Conservation (phyloP, 2,113 vertebrate genomes). For the Rattus rattus region DNA sequence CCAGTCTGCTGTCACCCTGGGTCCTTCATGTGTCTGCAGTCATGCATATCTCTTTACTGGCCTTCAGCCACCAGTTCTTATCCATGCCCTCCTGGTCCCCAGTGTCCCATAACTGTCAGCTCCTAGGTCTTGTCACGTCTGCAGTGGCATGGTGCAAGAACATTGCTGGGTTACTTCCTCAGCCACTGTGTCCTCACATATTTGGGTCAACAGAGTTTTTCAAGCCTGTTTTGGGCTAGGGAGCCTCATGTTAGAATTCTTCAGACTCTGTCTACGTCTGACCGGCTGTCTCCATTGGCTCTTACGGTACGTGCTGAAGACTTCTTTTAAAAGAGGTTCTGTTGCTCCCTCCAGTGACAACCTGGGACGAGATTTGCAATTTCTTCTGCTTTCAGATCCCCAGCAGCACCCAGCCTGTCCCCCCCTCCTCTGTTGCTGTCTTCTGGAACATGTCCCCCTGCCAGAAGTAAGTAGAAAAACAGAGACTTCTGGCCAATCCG, state of each 20-base stretch:
- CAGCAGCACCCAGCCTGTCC: background rate
- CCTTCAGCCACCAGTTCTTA: background rate
- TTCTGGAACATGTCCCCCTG: background rate
- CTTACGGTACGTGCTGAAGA: background rate
- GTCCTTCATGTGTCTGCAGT: rapidly evolving
- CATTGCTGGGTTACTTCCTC: background rate
- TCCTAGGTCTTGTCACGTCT: rapidly evolving
- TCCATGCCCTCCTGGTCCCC: background rate
- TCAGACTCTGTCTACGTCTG: background rate
- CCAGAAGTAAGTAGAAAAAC: background rate
- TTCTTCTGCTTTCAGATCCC: background rate
- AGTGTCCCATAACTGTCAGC: background rate
- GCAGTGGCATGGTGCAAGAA: rapidly evolving
- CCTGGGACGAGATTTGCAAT: background rate
- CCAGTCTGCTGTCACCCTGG: background rate
- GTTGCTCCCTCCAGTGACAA: rapidly evolving
- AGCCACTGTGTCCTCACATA: background rate
- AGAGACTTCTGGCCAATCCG: background rate
- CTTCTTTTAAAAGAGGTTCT: background rate
- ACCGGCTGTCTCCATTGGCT: background rate
- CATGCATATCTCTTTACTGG: background rate
- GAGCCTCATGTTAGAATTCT: background rate
- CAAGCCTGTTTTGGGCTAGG: background rate
- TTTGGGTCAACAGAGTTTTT: background rate
- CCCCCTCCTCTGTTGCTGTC: background rate